Evolutionary conservation across 2,797 vertebrate genomes (phyloP), one percentile per base, ranked within the genome.

Genomic region (Sebastes paucispinis): DNA sequence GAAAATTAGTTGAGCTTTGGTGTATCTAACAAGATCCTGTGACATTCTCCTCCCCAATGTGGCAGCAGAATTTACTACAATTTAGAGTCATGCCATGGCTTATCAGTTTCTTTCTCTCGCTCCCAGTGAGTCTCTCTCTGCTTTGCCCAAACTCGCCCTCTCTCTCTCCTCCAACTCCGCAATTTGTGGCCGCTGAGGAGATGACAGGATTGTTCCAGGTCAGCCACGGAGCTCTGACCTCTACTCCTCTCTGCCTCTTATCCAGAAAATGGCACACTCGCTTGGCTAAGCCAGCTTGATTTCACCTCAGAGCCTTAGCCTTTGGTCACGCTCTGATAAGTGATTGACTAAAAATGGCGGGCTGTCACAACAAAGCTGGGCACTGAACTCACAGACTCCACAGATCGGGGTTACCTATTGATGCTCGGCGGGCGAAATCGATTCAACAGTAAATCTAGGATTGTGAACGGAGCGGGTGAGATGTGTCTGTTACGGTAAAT

Each of bases 121-220:
- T 82, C n/a, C 43, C 18, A 43, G 43, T 73, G 31, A 69, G 52
- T 57, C 32, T 22, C 25, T 32, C 5, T 77, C 29, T 6, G 32
- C 34, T 39, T 55, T 50, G 54, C 63, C 55, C 27, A 72, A 67
- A 71, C 69, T 32, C 52, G 32, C 75, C 34, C 63, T 39, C 63
- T 39, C 63, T 69, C 47, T 67, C 57, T 27, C 27, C 34, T 62
- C 47, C 43, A 24, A 50, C 66, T 54, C 64, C 59, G 52, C 65
- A 36, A 24, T 86, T 74, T 81, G 29, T 57, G 64, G 62, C 63
- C 18, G 12, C 81, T 69, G 68, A 83, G 76, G 63, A 81, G 77
- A 75, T 67, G 87, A 85, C 83, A 89, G 80, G 69, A 83, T 86
- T 91, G 84, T 88, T 91, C 81, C 78, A 89, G 81, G 87, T 90